Percentiles rank a stretch among this genome's conserved stretches.
phyloP scores from a whole-genome alignment of 2,888 invertebrate genomes.

The Salticus scenicus region DNA sequence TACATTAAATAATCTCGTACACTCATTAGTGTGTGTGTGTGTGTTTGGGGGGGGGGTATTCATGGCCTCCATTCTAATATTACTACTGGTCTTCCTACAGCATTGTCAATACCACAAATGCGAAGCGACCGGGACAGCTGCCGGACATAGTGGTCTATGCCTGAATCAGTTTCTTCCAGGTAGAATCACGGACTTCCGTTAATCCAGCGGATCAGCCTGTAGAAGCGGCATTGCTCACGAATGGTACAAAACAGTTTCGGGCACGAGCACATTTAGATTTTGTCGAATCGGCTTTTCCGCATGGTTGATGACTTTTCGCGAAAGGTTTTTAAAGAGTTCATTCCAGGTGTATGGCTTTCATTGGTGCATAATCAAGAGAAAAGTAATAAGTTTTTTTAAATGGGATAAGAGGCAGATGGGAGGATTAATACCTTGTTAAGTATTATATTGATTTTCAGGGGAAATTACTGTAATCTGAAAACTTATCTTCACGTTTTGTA shows the following conservation, averaged over 20 bases:
- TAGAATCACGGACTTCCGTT: constrained; percentile 63
- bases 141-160: constrained; percentile 45
- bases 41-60: too few relatives aligned
- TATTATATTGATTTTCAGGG: too few relatives aligned
- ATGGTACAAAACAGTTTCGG: constrained; percentile 32
- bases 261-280: neutral
- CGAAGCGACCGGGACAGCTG: constrained; percentile 36
- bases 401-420: neutral
- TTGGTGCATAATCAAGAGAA: constrained; percentile 3
- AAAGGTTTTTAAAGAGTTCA: neutral
- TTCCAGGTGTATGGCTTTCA: neutral
- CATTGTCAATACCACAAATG: neutral
- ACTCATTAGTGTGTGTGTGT: too few relatives aligned
- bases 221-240: constrained; percentile 24
- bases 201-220: constrained; percentile 44
- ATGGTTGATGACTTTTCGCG: constrained; percentile 13
- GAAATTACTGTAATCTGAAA: too few relatives aligned
- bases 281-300: constrained; percentile 32
- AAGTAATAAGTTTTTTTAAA: neutral
- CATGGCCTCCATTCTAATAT: neutral
- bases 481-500: too few relatives aligned
- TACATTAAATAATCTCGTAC: too few relatives aligned
- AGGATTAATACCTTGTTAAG: too few relatives aligned
- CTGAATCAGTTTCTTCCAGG: constrained; percentile 29
- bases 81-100: neutral